These are phyloP conservation scores for Lethrus apterus DNA, from an alignment of 1,140 invertebrate species.

Conservation along the genomic window DNA sequence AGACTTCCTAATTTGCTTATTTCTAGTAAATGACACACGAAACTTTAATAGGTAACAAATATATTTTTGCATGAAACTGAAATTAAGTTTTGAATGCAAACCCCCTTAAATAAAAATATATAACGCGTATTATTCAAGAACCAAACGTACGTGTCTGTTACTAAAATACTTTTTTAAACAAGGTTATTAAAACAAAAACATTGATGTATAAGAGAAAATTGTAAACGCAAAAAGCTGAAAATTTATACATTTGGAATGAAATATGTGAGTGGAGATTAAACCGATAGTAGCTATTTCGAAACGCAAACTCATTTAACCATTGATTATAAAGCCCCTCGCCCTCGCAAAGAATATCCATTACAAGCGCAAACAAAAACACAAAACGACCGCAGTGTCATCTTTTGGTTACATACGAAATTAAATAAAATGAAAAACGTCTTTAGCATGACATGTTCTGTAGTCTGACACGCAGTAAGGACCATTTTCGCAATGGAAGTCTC, in stretches of 20 bases:
- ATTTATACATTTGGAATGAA: slow-evolving; percentile 20
- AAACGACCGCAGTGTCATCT: slow-evolving; percentile 27
- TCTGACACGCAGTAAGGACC: slow-evolving; percentile 21
- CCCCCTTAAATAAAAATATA: not conserved
- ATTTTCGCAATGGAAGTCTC: slow-evolving; percentile 3
- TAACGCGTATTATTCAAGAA: not conserved
- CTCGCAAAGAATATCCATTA: slow-evolving; percentile 23
- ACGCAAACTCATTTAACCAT: slow-evolving; percentile 22
- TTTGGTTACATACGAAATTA: slow-evolving; percentile 32
- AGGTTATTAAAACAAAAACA: slow-evolving; percentile 2
- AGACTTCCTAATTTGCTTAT: too few species aligned
- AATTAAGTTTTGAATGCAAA: slow-evolving; percentile 1
- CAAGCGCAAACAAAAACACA: slow-evolving; percentile 26
- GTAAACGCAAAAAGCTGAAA: slow-evolving; percentile 14
- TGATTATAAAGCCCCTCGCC: slow-evolving; percentile 17
- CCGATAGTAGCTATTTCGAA: slow-evolving; percentile 17
- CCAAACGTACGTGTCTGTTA: not conserved
- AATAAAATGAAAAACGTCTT: slow-evolving; percentile 36
- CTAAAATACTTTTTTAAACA: not conserved
- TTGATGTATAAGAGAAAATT: not conserved
- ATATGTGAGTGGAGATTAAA: slow-evolving; percentile 20
- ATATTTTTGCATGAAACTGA: too few species aligned
- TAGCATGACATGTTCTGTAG: slow-evolving; percentile 25
- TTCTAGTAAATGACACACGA: too few species aligned
- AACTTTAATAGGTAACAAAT: too few species aligned